phyloP scores from a whole-genome alignment of 2,888 invertebrate species.

The Cataglyphis rosenhaueri region DNA sequence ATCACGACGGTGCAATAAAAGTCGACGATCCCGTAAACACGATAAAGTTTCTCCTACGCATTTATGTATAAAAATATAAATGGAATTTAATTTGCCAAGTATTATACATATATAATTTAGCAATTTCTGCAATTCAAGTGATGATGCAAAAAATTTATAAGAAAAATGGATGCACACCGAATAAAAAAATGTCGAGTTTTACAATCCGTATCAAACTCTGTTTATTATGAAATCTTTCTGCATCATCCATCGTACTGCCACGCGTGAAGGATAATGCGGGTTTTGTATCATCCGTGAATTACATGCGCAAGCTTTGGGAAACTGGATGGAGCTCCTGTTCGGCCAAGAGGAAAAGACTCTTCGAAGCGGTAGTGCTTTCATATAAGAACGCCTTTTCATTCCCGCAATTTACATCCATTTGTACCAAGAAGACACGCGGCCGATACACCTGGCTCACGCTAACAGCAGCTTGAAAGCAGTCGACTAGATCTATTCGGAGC shows the following conservation, averaged over 20 bases:
- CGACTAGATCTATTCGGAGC: constrained; percentile 64
- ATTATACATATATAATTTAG: neutral
- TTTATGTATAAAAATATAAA: neutral
- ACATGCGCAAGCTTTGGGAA: constrained; percentile 35
- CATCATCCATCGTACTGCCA: constrained; percentile 6
- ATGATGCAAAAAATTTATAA: neutral
- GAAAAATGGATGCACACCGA: neutral
- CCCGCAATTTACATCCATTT: constrained; percentile 76
- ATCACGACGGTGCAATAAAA: constrained; percentile 2
- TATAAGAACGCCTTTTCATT: constrained; percentile 74
- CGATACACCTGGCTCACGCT: constrained; percentile 64
- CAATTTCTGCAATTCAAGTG: neutral
- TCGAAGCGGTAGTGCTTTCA: constrained; percentile 66
- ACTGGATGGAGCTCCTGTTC: constrained; percentile 29
- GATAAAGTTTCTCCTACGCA: constrained; percentile 10
- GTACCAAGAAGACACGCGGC: constrained; percentile 62
- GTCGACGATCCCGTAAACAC: constrained; percentile 3
- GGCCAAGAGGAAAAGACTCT: constrained; percentile 53
- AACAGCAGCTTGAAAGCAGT: constrained; percentile 67
- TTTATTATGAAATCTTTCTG: constrained; percentile 29
- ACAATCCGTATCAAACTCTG: neutral
- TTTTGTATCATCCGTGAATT: constrained; percentile 38
- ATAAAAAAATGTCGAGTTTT: neutral
- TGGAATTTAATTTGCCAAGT: neutral
- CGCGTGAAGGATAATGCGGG: constrained; percentile 49